A percentile compares a stretch with the other conserved stretches of the same genome.
These are phyloP conservation scores for Drosophila pullipes DNA, from an alignment of 2,888 invertebrate species.

Conservation along the genomic window DNA sequence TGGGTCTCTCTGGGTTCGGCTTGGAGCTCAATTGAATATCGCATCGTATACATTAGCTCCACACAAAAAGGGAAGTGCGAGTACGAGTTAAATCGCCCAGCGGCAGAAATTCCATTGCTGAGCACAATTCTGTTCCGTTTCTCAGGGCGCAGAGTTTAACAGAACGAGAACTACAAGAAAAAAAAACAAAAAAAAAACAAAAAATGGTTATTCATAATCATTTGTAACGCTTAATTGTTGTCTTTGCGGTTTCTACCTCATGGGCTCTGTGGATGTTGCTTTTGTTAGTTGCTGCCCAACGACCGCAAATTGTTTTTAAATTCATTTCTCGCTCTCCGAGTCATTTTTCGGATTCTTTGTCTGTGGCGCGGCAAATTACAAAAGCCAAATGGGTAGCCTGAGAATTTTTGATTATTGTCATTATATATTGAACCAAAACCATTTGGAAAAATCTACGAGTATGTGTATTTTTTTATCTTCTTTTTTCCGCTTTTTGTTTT, in stretches of 20 bases:
- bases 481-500: neutral
- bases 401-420: constrained; percentile 82
- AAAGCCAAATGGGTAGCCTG: constrained; percentile 74
- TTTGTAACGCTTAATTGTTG: constrained; percentile 82
- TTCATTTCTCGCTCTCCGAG: constrained; percentile 67
- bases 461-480: constrained; percentile 1
- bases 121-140: constrained; percentile 53
- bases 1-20: constrained; percentile 12
- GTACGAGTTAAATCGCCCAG: constrained; percentile 42
- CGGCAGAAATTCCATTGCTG: constrained; percentile 58
- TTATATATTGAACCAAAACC: constrained; percentile 60
- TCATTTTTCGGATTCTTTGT: constrained; percentile 32
- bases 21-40: constrained; percentile 26
- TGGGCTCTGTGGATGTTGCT: constrained; percentile 48
- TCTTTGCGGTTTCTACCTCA: constrained; percentile 74
- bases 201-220: constrained; percentile 78
- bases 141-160: constrained; percentile 45
- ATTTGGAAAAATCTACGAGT: constrained; percentile 49
- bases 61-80: constrained; percentile 44
- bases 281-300: constrained; percentile 61
- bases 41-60: constrained; percentile 26
- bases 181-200: constrained; percentile 17
- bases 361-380: constrained; percentile 68
- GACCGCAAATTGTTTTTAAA: constrained; percentile 82
- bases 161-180: constrained; percentile 26